Conservation (phyloP, 2,888 invertebrate species). For the Icerya purchasi region DNA sequence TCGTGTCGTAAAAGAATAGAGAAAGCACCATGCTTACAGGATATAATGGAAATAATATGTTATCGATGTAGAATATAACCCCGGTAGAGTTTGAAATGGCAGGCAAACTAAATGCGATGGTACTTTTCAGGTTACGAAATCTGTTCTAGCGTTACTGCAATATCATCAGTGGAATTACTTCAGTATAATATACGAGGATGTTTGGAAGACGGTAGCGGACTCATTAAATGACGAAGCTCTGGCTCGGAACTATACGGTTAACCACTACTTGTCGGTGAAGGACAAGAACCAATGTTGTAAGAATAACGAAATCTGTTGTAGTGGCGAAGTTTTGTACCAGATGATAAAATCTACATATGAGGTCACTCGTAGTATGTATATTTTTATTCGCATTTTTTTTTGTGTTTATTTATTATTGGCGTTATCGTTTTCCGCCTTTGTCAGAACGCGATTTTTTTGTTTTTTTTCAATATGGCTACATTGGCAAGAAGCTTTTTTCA, state of each 20-base stretch:
- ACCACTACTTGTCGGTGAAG: constrained; percentile 41
- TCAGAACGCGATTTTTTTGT: no score
- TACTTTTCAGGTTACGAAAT: constrained; percentile 58
- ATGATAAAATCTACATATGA: constrained; percentile 67
- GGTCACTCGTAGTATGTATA: constrained; percentile 49
- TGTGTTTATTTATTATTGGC: no score
- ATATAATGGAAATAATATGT: no score
- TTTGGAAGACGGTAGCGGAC: constrained; percentile 60
- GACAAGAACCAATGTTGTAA: constrained; percentile 52
- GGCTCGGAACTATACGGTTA: constrained; percentile 46
- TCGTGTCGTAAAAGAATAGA: no score
- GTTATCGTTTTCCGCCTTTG: no score
- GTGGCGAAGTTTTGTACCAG: constrained; percentile 59
- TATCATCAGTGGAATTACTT: constrained; percentile 90
- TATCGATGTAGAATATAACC: no score
- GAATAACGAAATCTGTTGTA: constrained; percentile 46
- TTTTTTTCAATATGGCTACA: no score
- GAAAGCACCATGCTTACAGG: no score
- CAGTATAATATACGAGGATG: constrained; percentile 63
- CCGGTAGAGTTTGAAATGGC: no score
- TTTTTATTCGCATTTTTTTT: no score
- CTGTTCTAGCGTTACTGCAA: constrained; percentile 68
- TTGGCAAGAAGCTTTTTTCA: no score
- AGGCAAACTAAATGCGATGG: no score
- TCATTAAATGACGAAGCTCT: constrained; percentile 55